Base-by-base conservation (phyloP, 2,797 vertebrate genomes). In the Xiphophorus birchmanni region DNA sequence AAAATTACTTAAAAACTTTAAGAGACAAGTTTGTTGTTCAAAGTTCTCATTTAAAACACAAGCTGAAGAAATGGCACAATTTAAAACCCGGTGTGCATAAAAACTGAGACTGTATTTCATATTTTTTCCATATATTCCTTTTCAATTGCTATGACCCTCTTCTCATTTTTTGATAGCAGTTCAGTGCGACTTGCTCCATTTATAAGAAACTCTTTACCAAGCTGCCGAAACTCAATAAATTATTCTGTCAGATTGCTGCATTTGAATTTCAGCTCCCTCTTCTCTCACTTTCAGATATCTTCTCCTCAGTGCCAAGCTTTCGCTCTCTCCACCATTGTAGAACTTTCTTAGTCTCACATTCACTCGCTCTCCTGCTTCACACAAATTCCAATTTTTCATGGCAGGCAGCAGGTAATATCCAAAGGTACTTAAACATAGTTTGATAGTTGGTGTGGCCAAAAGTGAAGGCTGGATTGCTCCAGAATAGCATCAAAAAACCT, bases 101-200 rank as follows among this genome's bases (percentile, higher is more conserved):
- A 91, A 94, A 92, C 91, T 83, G 90, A 84, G 79, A 86, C 89
- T 90, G 85, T 84, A 80, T 79, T 90, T 92, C 74, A 90, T 86
- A 89, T 88, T 90, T 90, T 85, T 88, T 71, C 83, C 76, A 86
- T 85, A 87, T 91, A 94, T 93, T 91, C 89, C 85, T 80, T 76
- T 79, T 77, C 88, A 90, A 87, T 91, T 91, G 81, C 82, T 90
- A 26, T 92, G 87, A 91, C 88, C 86, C 84, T 82, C 81, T 87
- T 86, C 88, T 90, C 75, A 79, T 91, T 93, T 95, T 95, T 95
- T 95, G 91, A 94, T 95, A 96, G 94, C 89, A 91, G 93, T 94
- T 95, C 93, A 90, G 89, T 91, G 90, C 89, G 92, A 95, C 93
- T 95, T 94, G 92, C 93, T 94, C 90, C 93, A 95, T 96, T 96